Conservation (phyloP, 2,797 vertebrate genomes). For the Denticeps clupeoides region DNA sequence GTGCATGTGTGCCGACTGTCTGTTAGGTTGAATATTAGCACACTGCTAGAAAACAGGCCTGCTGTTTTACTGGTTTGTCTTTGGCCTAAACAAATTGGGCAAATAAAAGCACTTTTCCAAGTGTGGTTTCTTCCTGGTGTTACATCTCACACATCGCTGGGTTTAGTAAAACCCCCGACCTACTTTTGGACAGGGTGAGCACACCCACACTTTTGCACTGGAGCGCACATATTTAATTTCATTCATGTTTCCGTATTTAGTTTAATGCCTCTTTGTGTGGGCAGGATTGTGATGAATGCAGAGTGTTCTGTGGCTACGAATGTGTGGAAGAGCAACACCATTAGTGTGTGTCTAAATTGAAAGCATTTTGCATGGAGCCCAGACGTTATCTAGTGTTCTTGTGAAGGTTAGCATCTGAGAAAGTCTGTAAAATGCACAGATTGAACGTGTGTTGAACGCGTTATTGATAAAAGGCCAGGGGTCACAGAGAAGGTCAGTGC, state of each 20-base stretch:
- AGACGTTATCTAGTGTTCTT: no score
- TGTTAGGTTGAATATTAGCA: not conserved
- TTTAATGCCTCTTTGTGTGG: not conserved
- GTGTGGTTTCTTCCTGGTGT: conserved; percentile 4
- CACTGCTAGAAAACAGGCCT: conserved; percentile 1
- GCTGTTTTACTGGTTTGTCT: conserved; percentile 2
- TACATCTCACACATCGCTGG: conserved; percentile 8
- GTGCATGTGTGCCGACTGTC: not conserved
- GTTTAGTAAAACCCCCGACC: conserved; percentile 13
- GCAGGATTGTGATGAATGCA: not conserved
- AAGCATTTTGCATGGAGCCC: no score
- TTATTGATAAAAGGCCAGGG: conserved; percentile 13
- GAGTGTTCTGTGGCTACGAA: not conserved
- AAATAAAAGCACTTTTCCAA: conserved; percentile 7
- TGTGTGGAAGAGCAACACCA: not conserved
- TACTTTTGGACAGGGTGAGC: conserved; percentile 2
- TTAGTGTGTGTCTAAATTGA: no score
- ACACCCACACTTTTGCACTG: not conserved
- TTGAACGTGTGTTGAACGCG: not conserved
- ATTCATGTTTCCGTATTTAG: no score
- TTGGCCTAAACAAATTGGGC: conserved; percentile 5
- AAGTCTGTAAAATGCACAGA: not conserved
- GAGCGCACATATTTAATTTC: no score
- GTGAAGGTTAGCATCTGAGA: no score
- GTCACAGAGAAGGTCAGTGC: conserved; percentile 23